Base-by-base conservation (phyloP, 1,140 invertebrate genomes). In the Drosophila persimilis region DNA sequence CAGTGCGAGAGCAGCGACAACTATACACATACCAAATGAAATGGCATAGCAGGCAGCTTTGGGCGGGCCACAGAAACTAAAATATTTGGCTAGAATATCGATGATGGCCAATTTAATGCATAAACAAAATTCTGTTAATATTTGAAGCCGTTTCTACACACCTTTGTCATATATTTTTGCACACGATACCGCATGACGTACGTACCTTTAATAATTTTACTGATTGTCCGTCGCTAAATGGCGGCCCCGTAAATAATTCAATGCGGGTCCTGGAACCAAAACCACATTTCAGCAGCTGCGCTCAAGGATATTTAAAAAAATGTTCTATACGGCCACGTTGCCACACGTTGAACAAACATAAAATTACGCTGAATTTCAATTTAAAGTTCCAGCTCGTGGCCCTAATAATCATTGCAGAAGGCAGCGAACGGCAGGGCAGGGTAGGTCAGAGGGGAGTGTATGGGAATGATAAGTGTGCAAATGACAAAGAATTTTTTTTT, bases 291-390 rank as follows among this genome's bases (percentile, higher is more conserved):
- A 56, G 13, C 83, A 86, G 83, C 71, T 86, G 83, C 53, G 44
- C 6, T 51, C 62, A 86, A 79, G 83, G 83, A 57, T 67, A 70
- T 69, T 72, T 50, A 11, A 72, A 75, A 75, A 80, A 57, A 39
- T 56, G 22, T 24, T 43, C 24, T 44, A 47, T 58, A 67, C 60
- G 22, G 53, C 57, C 29, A 61, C 58, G 46, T 63, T 66, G 15
- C 54, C 66, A 46, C 70, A 59, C 73, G 41, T 63, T 73, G 22
- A 6, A 17, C 57, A 64, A 65, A 53, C 6, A 44, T 17, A 43
- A 50, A 58, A 54, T 54, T 58, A 47, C 60, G 29, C 39, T 43
- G 24, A 74, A 54, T 51, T 39, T 39, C 35, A 39, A 39, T 39
- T 39, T 39, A 1, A 39, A 39, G 11, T 39, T 39, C 3, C 4